Conservation (phyloP, 2,797 vertebrate species). For the Vultur gryphus region DNA sequence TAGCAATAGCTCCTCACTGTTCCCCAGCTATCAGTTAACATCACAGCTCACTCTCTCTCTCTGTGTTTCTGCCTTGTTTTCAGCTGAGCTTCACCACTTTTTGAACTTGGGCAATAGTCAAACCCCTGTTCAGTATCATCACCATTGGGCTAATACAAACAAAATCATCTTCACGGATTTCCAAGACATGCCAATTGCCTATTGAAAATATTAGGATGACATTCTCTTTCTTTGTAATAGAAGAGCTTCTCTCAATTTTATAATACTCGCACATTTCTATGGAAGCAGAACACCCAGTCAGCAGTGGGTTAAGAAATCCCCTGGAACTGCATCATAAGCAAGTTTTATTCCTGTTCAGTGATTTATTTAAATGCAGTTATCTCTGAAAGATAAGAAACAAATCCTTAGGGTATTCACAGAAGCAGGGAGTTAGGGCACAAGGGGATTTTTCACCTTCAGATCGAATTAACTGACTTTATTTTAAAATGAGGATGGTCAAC, state of each 20-base stretch:
- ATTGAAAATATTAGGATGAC: not conserved
- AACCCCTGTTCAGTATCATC: not conserved
- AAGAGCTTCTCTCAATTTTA: not conserved
- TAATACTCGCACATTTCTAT: not conserved
- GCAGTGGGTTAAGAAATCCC: constrained; percentile 6
- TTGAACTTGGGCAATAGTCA: not conserved
- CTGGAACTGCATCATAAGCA: constrained; percentile 28
- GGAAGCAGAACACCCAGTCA: not conserved
- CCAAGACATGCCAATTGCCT: not conserved
- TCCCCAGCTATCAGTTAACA: not conserved
- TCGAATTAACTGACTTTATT: not conserved
- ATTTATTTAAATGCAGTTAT: constrained; percentile 41
- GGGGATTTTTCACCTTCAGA: constrained; percentile 25
- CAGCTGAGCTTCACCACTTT: not conserved
- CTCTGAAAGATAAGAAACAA: constrained; percentile 22
- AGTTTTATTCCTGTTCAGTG: constrained; percentile 35
- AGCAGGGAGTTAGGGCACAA: not conserved
- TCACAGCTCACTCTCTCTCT: not conserved
- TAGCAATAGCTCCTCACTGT: not conserved
- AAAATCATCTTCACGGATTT: not conserved
- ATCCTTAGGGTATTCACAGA: not conserved
- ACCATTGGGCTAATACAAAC: not conserved
- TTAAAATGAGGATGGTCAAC: not conserved
- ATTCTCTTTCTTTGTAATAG: not conserved
- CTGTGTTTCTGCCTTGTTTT: not conserved